These are phyloP conservation scores for Lytechinus pictus DNA, from an alignment of 35 echinoderm and acorn worm species.

Conservation along the genomic window DNA sequence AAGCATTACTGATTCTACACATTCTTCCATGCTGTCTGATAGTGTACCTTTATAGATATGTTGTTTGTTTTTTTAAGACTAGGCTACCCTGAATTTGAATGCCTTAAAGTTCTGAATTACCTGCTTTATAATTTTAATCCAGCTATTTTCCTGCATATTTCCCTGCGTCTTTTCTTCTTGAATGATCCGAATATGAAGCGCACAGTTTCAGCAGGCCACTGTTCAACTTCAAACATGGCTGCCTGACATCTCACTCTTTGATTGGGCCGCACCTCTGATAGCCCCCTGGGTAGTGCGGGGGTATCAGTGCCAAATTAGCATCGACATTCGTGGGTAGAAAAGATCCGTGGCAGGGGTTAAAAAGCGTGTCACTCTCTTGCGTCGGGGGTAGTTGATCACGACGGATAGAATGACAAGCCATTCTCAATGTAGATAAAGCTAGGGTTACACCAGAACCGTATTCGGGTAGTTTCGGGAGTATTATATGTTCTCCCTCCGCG, in stretches of 20 bases:
- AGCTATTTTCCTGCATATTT: neutral
- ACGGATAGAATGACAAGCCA: neutral
- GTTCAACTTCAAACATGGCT: neutral
- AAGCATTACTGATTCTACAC: neutral
- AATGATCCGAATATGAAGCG: neutral
- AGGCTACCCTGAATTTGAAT: neutral
- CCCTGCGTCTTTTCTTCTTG: neutral
- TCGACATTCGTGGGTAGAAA: neutral
- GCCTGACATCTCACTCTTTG: neutral
- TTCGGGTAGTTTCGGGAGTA: neutral
- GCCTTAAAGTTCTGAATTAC: neutral
- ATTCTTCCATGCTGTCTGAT: neutral
- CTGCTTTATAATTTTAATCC: neutral
- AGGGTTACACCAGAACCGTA: too few relatives aligned
- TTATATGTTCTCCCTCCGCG: neutral
- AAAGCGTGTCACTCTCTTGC: neutral
- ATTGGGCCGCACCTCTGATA: neutral
- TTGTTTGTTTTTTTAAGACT: neutral
- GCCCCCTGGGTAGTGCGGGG: neutral
- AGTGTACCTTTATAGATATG: neutral
- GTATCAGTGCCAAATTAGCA: neutral
- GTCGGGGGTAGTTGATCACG: neutral
- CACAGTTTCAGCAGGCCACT: neutral
- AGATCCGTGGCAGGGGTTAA: neutral
- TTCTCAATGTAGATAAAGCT: too few relatives aligned